Evolutionary conservation across 1,140 invertebrate species (phyloP).

Genomic region (Lerema accius): DNA sequence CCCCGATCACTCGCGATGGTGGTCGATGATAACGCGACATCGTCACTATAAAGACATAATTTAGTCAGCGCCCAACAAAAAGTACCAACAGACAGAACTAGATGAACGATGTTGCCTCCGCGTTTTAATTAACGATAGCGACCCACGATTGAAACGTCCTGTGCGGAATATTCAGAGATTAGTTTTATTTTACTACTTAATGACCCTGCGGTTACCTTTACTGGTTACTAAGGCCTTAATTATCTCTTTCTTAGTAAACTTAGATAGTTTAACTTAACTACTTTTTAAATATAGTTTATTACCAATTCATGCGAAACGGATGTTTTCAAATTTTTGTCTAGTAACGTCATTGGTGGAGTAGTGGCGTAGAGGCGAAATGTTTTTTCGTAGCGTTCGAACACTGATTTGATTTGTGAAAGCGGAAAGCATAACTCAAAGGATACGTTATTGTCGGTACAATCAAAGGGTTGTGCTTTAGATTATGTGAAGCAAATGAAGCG

Average conservation of each 20-base stretch:
- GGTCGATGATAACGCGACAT: conserved; percentile 63
- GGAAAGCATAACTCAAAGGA: conserved; percentile 37
- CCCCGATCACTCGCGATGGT: conserved; percentile 72
- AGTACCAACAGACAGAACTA: conserved; percentile 58
- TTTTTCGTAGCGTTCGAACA: neutral
- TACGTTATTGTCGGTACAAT: conserved; percentile 53
- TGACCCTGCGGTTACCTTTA: conserved; percentile 19
- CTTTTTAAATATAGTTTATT: conserved; percentile 20
- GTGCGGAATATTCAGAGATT: conserved; percentile 41
- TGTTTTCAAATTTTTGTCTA: conserved; percentile 24
- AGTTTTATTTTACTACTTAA: conserved; percentile 36
- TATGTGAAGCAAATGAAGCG: conserved; percentile 64
- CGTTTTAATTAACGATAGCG: conserved; percentile 71
- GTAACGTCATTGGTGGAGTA: neutral
- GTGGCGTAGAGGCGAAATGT: neutral
- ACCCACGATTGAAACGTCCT: conserved; percentile 62
- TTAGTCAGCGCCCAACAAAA: conserved; percentile 73
- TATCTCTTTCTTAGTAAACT: conserved; percentile 3
- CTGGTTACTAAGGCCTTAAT: conserved; percentile 7
- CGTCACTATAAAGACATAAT: conserved; percentile 79
- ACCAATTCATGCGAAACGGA: conserved; percentile 14
- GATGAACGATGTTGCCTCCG: conserved; percentile 68
- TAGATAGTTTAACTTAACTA: no score
- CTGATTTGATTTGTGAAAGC: conserved; percentile 26
- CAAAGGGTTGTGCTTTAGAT: conserved; percentile 50